A percentile compares a stretch with the other conserved stretches of the same genome.
Conservation (phyloP, 2,888 invertebrate species). For the Stenchaetothrips biformis region DNA sequence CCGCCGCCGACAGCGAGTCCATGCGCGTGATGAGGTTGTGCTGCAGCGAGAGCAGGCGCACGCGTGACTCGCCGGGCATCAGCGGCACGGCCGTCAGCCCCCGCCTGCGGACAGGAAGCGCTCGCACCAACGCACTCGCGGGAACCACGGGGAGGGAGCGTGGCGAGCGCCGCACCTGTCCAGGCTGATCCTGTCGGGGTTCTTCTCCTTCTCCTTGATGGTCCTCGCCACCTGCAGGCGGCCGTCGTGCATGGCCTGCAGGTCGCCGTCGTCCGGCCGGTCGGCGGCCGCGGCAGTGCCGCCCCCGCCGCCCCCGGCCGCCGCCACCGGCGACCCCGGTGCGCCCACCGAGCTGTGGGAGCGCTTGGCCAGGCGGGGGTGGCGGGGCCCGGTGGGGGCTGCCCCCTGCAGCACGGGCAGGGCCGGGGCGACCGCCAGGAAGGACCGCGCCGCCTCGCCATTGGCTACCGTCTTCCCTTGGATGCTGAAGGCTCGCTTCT, state of each 20-base stretch:
- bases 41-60: conserved; percentile 82
- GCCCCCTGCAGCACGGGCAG: conserved; percentile 44
- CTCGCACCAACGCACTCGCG: background rate
- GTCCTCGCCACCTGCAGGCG: conserved; percentile 64
- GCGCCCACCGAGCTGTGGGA: conserved; percentile 41
- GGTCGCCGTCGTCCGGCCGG: conserved; percentile 42
- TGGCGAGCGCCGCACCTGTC: conserved; percentile 57
- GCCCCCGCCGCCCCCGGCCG: conserved; percentile 29
- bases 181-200: conserved; percentile 83
- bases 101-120: conserved; percentile 49
- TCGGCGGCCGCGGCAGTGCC: conserved; percentile 41
- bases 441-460: conserved; percentile 32
- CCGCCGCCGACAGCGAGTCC: conserved; percentile 52
- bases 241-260: conserved; percentile 60
- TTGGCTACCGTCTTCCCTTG: conserved; percentile 25
- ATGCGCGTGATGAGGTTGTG: conserved; percentile 82
- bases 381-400: conserved; percentile 43
- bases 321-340: conserved; percentile 36
- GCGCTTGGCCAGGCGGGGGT: conserved; percentile 43
- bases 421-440: conserved; percentile 45
- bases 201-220: conserved; percentile 70
- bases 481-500: conserved; percentile 29
- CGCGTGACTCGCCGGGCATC: conserved; percentile 72
- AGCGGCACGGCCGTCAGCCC: conserved; percentile 79
- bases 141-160: background rate